These are phyloP conservation scores for Chrysolina haemoptera DNA, from an alignment of 2,888 invertebrate genomes.

Conservation along the genomic window DNA sequence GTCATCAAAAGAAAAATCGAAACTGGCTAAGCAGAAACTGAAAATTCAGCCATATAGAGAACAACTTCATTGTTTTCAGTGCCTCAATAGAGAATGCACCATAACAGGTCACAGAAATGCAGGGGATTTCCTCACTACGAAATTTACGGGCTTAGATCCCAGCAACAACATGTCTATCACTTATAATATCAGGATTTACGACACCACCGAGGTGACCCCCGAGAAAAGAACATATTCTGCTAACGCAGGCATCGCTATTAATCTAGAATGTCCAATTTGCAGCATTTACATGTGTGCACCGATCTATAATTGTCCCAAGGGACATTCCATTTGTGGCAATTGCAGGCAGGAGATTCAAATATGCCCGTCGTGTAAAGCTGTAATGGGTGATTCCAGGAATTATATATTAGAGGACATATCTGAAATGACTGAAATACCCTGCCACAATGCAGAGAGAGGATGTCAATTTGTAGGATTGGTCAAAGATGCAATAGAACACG, in stretches of 20 bases:
- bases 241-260: neutral
- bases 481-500: constrained; percentile 7
- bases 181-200: neutral
- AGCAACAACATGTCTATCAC: constrained; percentile 10
- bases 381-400: constrained; percentile 4
- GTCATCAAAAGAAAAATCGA: constrained; percentile 1
- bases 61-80: constrained; percentile 7
- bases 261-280: constrained; percentile 11
- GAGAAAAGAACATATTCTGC: neutral
- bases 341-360: neutral
- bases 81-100: constrained; percentile 12
- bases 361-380: neutral
- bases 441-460: constrained; percentile 3
- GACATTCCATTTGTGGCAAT: constrained; percentile 4
- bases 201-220: neutral
- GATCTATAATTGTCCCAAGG: constrained; percentile 8
- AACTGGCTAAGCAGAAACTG: neutral
- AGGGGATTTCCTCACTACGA: constrained; percentile 3
- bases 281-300: constrained; percentile 15
- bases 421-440: neutral
- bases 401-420: constrained; percentile 10
- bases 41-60: neutral
- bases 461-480: constrained; percentile 1
- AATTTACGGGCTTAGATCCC: constrained; percentile 6
- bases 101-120: constrained; percentile 12